Evolutionary conservation across 2,797 vertebrate species (phyloP).

Genomic region (Neopelma chrysocephalum): DNA sequence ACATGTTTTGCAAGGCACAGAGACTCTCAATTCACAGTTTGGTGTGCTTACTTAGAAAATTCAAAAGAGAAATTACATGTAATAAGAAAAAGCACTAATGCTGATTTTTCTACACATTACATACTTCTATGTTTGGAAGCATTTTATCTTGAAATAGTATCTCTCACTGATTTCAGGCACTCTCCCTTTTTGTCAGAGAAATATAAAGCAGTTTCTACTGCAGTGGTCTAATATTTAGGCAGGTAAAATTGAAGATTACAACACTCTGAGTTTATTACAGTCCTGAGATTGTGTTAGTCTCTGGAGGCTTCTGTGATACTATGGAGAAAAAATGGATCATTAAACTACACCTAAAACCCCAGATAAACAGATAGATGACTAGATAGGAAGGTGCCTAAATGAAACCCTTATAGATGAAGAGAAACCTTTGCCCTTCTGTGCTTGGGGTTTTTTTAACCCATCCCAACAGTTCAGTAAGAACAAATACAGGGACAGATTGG

Average conservation of each 20-base stretch:
- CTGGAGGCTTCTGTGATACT: background rate
- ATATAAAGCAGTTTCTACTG: background rate
- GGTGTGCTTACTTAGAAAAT: background rate
- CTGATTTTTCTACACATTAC: background rate
- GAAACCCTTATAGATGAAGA: background rate
- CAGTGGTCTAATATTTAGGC: background rate
- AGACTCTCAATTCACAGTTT: background rate
- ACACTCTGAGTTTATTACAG: background rate
- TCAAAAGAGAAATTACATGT: background rate
- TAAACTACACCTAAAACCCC: background rate
- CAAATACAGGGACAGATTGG: background rate
- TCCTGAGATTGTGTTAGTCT: background rate
- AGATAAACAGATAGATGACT: background rate
- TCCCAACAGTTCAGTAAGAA: background rate
- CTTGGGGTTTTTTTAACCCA: background rate
- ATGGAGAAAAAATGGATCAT: background rate
- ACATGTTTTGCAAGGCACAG: background rate
- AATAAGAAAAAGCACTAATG: background rate
- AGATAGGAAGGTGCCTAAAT: background rate
- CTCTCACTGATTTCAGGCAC: background rate
- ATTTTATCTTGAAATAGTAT: rapidly evolving
- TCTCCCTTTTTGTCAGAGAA: background rate
- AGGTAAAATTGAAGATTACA: background rate
- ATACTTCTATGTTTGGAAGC: background rate
- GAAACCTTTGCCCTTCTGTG: background rate